Evolutionary conservation across 2,113 vertebrate species (phyloP).

Genomic region (Alosa alosa): DNA sequence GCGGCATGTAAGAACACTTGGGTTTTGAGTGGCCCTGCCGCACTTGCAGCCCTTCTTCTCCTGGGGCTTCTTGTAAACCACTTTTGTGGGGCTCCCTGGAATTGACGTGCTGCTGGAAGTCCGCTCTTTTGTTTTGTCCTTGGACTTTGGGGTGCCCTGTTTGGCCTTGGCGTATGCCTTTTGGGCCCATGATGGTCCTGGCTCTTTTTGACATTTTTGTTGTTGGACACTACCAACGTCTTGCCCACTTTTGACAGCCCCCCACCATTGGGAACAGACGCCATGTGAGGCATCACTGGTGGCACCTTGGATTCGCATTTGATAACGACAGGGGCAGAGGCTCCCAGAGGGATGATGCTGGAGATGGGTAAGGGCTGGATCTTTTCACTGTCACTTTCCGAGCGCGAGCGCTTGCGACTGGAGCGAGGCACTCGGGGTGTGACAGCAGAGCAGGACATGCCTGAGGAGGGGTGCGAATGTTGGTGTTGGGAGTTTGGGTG

Average conservation of each 20-base stretch:
- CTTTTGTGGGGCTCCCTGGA: slow-evolving; percentile 93
- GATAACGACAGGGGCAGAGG: slow-evolving; percentile 76
- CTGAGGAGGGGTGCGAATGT: slow-evolving; percentile 71
- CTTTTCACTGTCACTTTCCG: slow-evolving; percentile 96
- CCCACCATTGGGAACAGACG: slow-evolving; percentile 90
- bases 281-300: slow-evolving; percentile 71
- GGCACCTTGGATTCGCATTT: slow-evolving; percentile 83
- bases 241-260: slow-evolving; percentile 90
- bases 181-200: slow-evolving; percentile 91
- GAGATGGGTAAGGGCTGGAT: slow-evolving; percentile 92
- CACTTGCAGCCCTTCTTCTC: slow-evolving; percentile 99
- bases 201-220: slow-evolving; percentile 90
- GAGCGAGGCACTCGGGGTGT: slow-evolving; percentile 80
- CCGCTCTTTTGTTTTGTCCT: slow-evolving; percentile 89
- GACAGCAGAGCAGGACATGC: slow-evolving; percentile 79
- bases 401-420: slow-evolving; percentile 92
- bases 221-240: slow-evolving; percentile 83
- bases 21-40: slow-evolving; percentile 98
- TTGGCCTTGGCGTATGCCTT: slow-evolving; percentile 93
- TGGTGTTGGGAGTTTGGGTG: slow-evolving; percentile 48
- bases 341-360: slow-evolving; percentile 83
- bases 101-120: slow-evolving; percentile 82
- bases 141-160: slow-evolving; percentile 88
- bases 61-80: slow-evolving; percentile 95
- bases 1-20: slow-evolving; percentile 98